Percentiles rank a stretch among this genome's conserved stretches.
phyloP scores from a whole-genome alignment of 2,113 vertebrate species.

The Canis aureus region DNA sequence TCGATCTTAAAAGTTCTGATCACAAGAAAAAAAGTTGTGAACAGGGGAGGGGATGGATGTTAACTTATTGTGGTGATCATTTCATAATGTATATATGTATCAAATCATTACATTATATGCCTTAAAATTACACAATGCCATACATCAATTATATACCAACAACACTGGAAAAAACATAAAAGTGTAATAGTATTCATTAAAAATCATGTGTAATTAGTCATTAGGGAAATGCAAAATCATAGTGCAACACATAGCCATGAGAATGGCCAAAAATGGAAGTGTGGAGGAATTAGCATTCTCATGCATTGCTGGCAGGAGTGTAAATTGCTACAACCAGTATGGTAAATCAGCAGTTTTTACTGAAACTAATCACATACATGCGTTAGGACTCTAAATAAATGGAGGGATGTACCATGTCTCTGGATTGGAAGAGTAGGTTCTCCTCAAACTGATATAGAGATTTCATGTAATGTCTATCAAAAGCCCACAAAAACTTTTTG shows the following conservation, averaged over 20 bases:
- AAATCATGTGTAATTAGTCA: neutral
- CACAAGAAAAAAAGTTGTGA: neutral
- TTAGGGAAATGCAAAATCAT: neutral
- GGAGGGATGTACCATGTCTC: neutral
- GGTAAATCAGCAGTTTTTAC: neutral
- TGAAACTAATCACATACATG: neutral
- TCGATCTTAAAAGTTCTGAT: neutral
- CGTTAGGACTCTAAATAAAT: neutral
- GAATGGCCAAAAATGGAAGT: neutral
- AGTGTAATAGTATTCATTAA: neutral
- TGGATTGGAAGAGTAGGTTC: neutral
- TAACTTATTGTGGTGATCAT: neutral
- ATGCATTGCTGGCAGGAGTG: neutral
- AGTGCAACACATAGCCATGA: neutral
- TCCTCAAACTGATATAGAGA: neutral
- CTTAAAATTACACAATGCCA: neutral
- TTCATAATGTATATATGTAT: neutral
- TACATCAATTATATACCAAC: neutral
- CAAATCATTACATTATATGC: neutral
- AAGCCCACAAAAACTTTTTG: neutral
- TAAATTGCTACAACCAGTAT: neutral
- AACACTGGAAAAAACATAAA: neutral
- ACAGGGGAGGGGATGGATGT: neutral
- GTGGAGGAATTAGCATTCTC: neutral
- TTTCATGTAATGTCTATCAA: neutral